Evolutionary conservation across 2,797 vertebrate species (phyloP).

Genomic region (Anguilla marmorata): DNA sequence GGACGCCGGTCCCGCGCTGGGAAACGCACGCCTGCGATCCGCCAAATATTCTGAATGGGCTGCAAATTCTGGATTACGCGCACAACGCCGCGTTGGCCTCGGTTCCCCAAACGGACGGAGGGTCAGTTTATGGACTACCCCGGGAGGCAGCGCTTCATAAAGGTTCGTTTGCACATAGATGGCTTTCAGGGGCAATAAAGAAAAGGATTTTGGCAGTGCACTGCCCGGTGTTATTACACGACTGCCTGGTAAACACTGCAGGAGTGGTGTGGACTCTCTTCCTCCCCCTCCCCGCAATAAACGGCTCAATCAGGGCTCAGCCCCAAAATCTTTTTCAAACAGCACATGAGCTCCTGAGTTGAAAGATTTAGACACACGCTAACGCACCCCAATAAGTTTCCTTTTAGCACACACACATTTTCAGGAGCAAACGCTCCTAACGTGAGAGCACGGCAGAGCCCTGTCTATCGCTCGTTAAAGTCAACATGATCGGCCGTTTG

Average conservation of each 20-base stretch:
- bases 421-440: no score
- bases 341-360: no score
- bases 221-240: neutral
- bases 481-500: no score
- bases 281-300: neutral
- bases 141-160: neutral
- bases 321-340: no score
- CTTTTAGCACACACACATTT: no score
- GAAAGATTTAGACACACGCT: no score
- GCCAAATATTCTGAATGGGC: neutral
- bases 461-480: no score
- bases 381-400: no score
- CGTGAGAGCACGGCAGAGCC: no score
- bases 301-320: neutral
- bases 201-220: neutral
- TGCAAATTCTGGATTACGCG: neutral
- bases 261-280: neutral
- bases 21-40: neutral
- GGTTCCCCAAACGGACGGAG: neutral
- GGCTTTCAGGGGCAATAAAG: neutral
- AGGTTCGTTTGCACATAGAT: neutral
- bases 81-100: no score
- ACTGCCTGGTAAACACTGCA: neutral
- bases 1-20: neutral
- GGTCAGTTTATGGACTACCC: neutral